Conservation (phyloP, 2,888 invertebrate species). For the Drosophila quinaria region DNA sequence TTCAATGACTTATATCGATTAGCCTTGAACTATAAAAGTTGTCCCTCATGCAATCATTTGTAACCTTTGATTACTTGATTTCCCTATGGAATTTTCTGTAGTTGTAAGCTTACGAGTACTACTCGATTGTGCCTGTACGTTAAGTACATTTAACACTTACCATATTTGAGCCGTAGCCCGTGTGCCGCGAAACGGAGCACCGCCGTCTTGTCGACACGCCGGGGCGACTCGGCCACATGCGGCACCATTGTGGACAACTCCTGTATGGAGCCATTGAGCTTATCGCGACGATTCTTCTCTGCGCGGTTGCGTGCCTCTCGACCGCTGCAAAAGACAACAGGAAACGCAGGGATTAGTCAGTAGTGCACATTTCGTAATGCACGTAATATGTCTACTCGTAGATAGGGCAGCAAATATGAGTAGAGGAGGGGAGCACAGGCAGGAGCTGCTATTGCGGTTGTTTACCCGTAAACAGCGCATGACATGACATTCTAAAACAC, state of each 20-base stretch:
- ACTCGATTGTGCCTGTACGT: not conserved
- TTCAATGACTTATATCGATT: too few species aligned
- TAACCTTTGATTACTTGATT: not conserved
- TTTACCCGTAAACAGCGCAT: slow-evolving; percentile 34
- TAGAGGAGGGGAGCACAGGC: not conserved
- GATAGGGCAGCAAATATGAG: not conserved
- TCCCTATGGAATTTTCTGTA: not conserved
- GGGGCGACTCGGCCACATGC: slow-evolving; percentile 92
- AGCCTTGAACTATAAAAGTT: not conserved
- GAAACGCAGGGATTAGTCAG: slow-evolving; percentile 47
- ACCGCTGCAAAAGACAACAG: slow-evolving; percentile 86
- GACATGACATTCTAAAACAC: slow-evolving; percentile 28
- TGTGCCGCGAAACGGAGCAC: slow-evolving; percentile 94
- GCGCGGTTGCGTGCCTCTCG: slow-evolving; percentile 94
- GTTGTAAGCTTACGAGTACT: not conserved
- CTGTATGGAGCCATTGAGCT: slow-evolving; percentile 93
- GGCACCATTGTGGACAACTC: slow-evolving; percentile 93
- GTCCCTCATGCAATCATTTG: not conserved
- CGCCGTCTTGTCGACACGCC: slow-evolving; percentile 96
- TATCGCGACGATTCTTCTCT: slow-evolving; percentile 96
- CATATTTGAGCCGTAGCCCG: slow-evolving; percentile 92
- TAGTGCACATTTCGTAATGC: slow-evolving; percentile 23
- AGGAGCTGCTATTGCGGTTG: slow-evolving; percentile 27
- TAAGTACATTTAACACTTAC: slow-evolving; percentile 63
- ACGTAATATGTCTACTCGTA: slow-evolving; percentile 12